These are phyloP conservation scores for Gnatocerus cornutus DNA, from an alignment of 2,888 invertebrate species.

Conservation along the genomic window DNA sequence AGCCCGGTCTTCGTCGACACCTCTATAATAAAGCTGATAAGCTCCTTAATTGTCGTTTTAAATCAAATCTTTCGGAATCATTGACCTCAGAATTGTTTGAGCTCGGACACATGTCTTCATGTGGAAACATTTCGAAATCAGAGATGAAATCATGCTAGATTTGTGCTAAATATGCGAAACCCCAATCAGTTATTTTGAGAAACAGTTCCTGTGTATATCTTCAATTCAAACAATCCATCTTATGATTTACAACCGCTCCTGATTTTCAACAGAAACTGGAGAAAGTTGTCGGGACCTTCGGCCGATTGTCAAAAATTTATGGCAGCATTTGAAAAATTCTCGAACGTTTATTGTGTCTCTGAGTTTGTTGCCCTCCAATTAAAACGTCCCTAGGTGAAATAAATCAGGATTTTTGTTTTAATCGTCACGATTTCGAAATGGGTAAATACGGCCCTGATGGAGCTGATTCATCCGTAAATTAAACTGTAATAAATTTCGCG, in stretches of 20 bases:
- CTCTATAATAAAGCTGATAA: constrained; percentile 22
- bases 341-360: neutral
- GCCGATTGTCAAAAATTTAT: constrained; percentile 8
- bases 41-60: constrained; percentile 32
- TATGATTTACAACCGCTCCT: constrained; percentile 7
- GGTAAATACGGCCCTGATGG: constrained; percentile 2
- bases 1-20: constrained; percentile 4
- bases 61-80: constrained; percentile 29
- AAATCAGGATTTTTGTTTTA: constrained; percentile 17
- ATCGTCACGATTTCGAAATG: constrained; percentile 16
- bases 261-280: constrained; percentile 11
- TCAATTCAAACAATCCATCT: neutral
- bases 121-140: constrained; percentile 32
- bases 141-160: constrained; percentile 15
- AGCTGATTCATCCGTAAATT: constrained; percentile 20
- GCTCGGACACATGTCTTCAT: constrained; percentile 30
- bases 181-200: constrained; percentile 8
- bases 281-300: constrained; percentile 10
- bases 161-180: constrained; percentile 25
- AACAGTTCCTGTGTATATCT: constrained; percentile 8
- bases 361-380: constrained; percentile 19
- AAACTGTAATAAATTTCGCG: constrained; percentile 30
- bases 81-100: constrained; percentile 40
- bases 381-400: constrained; percentile 6
- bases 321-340: neutral